Evolutionary conservation across 2,888 invertebrate species (phyloP).

Genomic region (Megastigmus dorsalis): DNA sequence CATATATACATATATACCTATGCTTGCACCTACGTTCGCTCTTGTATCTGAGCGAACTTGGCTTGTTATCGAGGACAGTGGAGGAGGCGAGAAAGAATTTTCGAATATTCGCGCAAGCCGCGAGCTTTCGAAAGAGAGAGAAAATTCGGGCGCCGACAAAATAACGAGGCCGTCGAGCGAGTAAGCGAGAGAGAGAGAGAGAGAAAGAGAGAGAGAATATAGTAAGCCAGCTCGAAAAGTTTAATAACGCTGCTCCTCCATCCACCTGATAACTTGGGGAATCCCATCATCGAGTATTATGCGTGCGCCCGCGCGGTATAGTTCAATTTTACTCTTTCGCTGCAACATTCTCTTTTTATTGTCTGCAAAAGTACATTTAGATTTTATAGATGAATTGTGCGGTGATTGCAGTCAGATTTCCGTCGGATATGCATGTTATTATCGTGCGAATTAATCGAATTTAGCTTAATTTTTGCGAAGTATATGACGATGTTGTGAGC

Average conservation of each 20-base stretch:
- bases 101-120: constrained; percentile 26
- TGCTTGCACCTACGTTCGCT: not conserved
- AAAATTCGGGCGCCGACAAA: constrained; percentile 17
- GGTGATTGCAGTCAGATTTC: too few species aligned
- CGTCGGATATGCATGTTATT: not conserved
- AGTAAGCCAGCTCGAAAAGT: constrained; percentile 26
- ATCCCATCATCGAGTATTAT: not conserved
- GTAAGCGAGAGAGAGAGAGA: too few species aligned
- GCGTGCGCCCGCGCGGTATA: not conserved
- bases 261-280: not conserved
- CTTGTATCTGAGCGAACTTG: constrained; percentile 21
- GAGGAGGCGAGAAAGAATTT: too few species aligned
- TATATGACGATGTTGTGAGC: not conserved
- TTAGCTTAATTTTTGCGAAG: not conserved
- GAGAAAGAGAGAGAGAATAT: too few species aligned
- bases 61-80: constrained; percentile 41
- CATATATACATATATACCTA: not conserved
- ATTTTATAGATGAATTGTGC: too few species aligned
- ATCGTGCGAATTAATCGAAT: not conserved
- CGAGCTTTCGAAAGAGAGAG: too few species aligned
- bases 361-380: too few species aligned
- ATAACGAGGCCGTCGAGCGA: constrained; percentile 26
- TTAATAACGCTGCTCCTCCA: too few species aligned
- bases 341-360: not conserved
- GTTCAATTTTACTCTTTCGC: constrained; percentile 43